phyloP scores from a whole-genome alignment of 1,140 invertebrate species.

The Triops cancriformis region DNA sequence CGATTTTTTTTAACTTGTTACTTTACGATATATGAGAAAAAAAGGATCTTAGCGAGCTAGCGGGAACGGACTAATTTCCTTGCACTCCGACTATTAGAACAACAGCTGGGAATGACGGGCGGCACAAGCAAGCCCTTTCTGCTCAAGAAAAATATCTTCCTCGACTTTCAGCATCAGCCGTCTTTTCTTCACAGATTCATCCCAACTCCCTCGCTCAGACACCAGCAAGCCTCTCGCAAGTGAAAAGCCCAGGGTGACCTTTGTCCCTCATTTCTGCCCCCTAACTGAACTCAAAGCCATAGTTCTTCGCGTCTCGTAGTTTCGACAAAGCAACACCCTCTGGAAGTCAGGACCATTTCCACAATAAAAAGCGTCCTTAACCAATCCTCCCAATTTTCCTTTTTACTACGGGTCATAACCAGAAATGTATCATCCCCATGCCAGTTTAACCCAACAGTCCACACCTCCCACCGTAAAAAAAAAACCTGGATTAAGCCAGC shows the following conservation, averaged over 20 bases:
- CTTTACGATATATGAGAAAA: neutral
- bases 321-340: neutral
- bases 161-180: neutral
- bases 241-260: neutral
- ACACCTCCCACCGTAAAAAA: neutral
- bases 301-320: neutral
- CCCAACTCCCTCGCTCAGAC: neutral
- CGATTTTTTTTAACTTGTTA: neutral
- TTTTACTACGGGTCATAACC: too few species aligned
- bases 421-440: too few species aligned
- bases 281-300: neutral
- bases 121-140: neutral
- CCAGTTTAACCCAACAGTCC: too few species aligned
- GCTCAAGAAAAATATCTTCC: neutral
- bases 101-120: neutral
- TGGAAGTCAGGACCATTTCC: too few species aligned
- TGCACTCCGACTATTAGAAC: constrained; percentile 10
- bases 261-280: neutral
- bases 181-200: neutral
- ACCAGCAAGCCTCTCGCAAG: neutral
- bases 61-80: constrained; percentile 2
- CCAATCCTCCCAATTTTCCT: too few species aligned
- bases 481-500: neutral
- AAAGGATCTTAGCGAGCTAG: neutral
- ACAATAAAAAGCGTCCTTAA: too few species aligned